phyloP scores from a whole-genome alignment of 2,888 invertebrate species.

The Apotomis turbidana region DNA sequence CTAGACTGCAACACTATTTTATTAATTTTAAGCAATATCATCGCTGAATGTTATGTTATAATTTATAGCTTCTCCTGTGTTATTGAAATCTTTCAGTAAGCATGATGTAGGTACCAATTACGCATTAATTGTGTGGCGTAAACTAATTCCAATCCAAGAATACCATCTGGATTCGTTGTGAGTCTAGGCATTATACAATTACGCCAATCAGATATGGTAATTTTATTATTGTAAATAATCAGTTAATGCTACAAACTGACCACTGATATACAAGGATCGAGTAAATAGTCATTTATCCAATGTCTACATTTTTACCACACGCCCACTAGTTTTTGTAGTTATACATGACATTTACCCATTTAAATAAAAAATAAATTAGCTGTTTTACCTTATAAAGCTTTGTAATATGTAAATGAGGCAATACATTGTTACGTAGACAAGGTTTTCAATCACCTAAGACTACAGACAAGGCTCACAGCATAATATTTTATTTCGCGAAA shows the following conservation, averaged over 20 bases:
- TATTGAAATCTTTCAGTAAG: no score
- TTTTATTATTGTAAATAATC: neutral
- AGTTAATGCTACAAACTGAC: neutral
- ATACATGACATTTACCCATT: conserved; percentile 17
- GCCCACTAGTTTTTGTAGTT: conserved; percentile 13
- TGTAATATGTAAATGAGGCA: conserved; percentile 37
- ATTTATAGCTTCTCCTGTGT: no score
- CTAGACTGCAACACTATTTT: conserved; percentile 21
- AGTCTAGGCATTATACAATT: neutral
- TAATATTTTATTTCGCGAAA: conserved; percentile 2
- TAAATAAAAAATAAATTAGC: conserved; percentile 12
- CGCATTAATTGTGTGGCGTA: no score
- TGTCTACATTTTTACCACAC: conserved; percentile 11
- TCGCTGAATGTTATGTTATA: neutral
- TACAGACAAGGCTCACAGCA: conserved; percentile 22
- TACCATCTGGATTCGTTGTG: neutral
- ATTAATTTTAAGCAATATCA: conserved; percentile 21
- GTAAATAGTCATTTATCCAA: neutral
- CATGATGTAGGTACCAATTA: no score
- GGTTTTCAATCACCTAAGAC: conserved; percentile 29
- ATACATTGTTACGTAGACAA: conserved; percentile 17
- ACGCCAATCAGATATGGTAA: neutral
- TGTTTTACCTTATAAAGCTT: conserved; percentile 14
- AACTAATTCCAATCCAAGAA: neutral
- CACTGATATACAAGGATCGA: neutral